Conservation (phyloP, 2,797 vertebrate species). For the Sorex maritimensis region DNA sequence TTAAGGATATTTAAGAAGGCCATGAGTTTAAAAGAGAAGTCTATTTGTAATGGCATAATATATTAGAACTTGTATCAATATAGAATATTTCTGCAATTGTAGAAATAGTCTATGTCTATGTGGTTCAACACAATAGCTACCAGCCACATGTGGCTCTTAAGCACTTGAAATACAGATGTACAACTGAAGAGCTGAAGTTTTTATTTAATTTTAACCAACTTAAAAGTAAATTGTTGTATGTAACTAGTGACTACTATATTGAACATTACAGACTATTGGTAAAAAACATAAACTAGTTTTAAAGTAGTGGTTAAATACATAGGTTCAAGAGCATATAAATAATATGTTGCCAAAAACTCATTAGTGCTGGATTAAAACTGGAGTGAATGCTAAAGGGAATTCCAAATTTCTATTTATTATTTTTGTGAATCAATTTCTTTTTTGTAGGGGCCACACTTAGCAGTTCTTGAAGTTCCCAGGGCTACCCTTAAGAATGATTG, state of each 20-base stretch:
- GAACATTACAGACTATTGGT: not conserved
- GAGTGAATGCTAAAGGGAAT: too few relatives aligned
- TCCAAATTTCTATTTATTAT: slow-evolving; percentile 7
- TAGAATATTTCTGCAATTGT: not conserved
- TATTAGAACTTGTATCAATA: not conserved
- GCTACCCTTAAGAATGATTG: too few relatives aligned
- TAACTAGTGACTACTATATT: not conserved
- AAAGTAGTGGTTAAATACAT: not conserved
- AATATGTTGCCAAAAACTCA: not conserved
- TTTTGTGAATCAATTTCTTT: slow-evolving; percentile 4
- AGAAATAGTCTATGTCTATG: not conserved
- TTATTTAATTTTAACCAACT: slow-evolving; percentile 49
- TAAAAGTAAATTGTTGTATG: slow-evolving; percentile 24
- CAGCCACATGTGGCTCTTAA: not conserved
- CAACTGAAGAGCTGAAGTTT: not conserved
- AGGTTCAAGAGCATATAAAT: slow-evolving; percentile 44
- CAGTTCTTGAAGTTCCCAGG: too few relatives aligned
- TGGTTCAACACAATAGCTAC: not conserved
- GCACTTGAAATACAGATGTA: not conserved
- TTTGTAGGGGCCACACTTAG: too few relatives aligned
- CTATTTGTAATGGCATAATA: not conserved
- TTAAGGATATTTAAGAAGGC: slow-evolving; percentile 21
- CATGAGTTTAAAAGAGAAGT: slow-evolving; percentile 29
- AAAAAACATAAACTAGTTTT: not conserved
- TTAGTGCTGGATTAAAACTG: slow-evolving; percentile 18